Evolutionary conservation across 2,888 invertebrate species (phyloP).

Genomic region (Acrobasis consociella): DNA sequence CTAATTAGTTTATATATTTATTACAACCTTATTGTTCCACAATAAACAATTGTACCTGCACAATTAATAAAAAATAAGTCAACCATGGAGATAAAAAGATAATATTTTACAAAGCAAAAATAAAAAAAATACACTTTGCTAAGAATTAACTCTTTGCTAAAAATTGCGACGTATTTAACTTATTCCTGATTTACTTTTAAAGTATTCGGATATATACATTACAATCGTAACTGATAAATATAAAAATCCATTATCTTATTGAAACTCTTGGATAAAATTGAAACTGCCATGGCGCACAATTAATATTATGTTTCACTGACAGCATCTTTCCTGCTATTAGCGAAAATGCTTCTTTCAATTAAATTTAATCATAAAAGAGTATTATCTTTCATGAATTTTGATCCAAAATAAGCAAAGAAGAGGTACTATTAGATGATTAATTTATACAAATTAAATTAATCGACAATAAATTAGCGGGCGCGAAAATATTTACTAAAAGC

Average conservation of each 20-base stretch:
- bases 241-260: background rate
- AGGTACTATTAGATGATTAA: slow-evolving; percentile 49
- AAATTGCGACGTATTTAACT: background rate
- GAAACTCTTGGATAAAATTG: slow-evolving; percentile 2
- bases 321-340: slow-evolving; percentile 10
- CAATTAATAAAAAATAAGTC: no score
- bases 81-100: no score
- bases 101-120: no score
- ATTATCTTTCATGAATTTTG: slow-evolving; percentile 39
- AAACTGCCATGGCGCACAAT: slow-evolving; percentile 10
- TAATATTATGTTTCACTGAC: slow-evolving; percentile 13
- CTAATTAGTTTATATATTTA: no score
- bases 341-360: slow-evolving; percentile 30
- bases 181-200: background rate
- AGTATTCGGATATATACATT: background rate
- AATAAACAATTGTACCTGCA: no score
- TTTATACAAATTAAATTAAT: slow-evolving; percentile 46
- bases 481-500: slow-evolving; percentile 71
- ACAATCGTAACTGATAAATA: background rate
- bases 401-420: slow-evolving; percentile 45
- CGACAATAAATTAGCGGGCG: slow-evolving; percentile 41
- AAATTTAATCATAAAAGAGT: slow-evolving; percentile 46
- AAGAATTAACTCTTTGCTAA: no score
- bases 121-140: no score
- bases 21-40: no score